These are phyloP conservation scores for Euzophera pinguis DNA, from an alignment of 2,888 invertebrate species.

Conservation along the genomic window DNA sequence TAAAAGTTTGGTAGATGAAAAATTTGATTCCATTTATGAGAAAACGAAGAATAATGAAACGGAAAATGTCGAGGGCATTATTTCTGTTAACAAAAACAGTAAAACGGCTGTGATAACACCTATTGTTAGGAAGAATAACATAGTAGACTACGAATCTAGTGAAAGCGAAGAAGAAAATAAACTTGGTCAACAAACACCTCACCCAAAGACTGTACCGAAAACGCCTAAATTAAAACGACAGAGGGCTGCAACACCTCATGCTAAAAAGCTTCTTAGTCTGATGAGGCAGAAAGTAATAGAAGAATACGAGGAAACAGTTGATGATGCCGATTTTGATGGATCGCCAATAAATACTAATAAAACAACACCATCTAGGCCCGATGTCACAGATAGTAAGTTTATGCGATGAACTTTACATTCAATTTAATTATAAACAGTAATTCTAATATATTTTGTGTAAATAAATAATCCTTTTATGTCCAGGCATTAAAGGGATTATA, in stretches of 20 bases:
- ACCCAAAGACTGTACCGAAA: conserved; percentile 45
- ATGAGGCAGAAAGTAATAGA: conserved; percentile 53
- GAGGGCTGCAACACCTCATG: conserved; percentile 59
- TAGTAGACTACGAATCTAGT: conserved; percentile 68
- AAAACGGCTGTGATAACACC: conserved; percentile 70
- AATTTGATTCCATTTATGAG: conserved; percentile 60
- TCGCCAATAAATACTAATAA: conserved; percentile 31
- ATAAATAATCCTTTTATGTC: no score
- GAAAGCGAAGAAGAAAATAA: conserved; percentile 48
- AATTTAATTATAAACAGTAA: no score
- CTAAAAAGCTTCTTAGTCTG: conserved; percentile 50
- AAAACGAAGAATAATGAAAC: conserved; percentile 38
- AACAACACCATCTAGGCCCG: conserved; percentile 46
- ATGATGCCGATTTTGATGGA: conserved; percentile 34
- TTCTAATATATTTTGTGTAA: no score
- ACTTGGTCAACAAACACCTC: conserved; percentile 36
- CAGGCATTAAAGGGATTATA: no score
- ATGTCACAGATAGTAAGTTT: conserved; percentile 19
- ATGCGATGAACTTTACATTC: no score
- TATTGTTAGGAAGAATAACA: conserved; percentile 48
- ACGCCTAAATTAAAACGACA: conserved; percentile 50
- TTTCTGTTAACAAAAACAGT: conserved; percentile 48
- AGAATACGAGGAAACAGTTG: conserved; percentile 42
- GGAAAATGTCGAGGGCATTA: conserved; percentile 52
- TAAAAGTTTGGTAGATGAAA: conserved; percentile 40